Evolutionary conservation across 2,888 invertebrate species (phyloP), one percentile per base, ranked within the genome.

Genomic region (Standfussiana lucernea): DNA sequence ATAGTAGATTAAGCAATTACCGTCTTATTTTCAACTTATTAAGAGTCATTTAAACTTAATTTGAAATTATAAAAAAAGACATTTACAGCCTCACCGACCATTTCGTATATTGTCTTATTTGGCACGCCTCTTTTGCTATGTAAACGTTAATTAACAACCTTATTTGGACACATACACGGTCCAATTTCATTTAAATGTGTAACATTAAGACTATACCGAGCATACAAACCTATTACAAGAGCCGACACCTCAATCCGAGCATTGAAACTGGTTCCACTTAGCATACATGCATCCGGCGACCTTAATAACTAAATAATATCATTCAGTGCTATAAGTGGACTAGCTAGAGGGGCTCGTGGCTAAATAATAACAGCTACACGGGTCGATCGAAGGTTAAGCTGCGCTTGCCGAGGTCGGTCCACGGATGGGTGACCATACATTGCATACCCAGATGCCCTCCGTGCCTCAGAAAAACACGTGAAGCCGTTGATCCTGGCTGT

Each of bases 261-360:
- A 93, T 92, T 93, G 88, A 93, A 92, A 93, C 91, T 91, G 90
- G 92, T 88, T 91, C 92, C 83, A 93, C 90, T 92, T 92, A 92
- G 84, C 90, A 90, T 86, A 86, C 90, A 91, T 83, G 91, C 90
- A 93, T 94, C 94, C 93, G 94, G 91, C 86, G 93, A 88, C 93
- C 93, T 92, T 92, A 93, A 91, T 93, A 92, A 76, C 86, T 82
- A 88, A 88, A 91, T 91, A 89, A 89, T 89, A 89, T 85, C 72
- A 89, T 88, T 89, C 89, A 90, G 82, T 75, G 79, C 83, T 86
- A 75, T 82, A 79, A 73, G 62, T 71, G 47, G 72, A 61, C 73
- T 75, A 74, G 71, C 75, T 64, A 28, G 11, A 61, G 21, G 10
- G 21, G 35, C 32, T 35, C 21, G 15, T 62, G 21, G 37, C 37